phyloP scores from a whole-genome alignment of 1,140 invertebrate species.

The Yoshiicerus persimilis region DNA sequence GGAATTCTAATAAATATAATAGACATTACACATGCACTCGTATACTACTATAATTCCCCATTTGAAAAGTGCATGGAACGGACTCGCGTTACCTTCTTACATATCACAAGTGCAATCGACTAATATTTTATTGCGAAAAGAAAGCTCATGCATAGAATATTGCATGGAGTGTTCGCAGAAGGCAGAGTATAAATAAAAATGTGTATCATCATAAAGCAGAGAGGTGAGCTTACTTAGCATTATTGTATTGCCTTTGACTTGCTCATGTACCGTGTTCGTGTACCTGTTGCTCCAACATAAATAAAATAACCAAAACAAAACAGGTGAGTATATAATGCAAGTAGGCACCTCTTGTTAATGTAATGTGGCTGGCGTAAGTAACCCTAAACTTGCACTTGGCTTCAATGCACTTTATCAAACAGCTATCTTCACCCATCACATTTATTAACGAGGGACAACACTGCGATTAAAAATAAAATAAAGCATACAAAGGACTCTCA shows the following conservation, averaged over 20 bases:
- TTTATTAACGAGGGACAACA: neutral
- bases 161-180: neutral
- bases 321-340: neutral
- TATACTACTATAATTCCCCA: neutral
- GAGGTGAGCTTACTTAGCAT: neutral
- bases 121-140: neutral
- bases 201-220: neutral
- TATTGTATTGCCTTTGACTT: neutral
- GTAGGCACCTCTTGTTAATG: neutral
- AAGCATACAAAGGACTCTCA: neutral
- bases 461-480: neutral
- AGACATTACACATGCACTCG: neutral
- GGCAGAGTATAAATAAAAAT: neutral
- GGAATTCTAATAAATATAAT: neutral
- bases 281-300: neutral
- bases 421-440: neutral
- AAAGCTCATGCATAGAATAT: neutral
- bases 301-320: neutral
- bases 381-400: slow-evolving; percentile 21
- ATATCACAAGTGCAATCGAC: neutral
- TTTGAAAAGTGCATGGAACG: neutral
- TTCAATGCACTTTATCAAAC: neutral
- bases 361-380: neutral
- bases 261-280: neutral
- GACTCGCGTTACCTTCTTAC: neutral